Conservation (phyloP, 92 coral and sea anemone species). For the Phenganax marumi region DNA sequence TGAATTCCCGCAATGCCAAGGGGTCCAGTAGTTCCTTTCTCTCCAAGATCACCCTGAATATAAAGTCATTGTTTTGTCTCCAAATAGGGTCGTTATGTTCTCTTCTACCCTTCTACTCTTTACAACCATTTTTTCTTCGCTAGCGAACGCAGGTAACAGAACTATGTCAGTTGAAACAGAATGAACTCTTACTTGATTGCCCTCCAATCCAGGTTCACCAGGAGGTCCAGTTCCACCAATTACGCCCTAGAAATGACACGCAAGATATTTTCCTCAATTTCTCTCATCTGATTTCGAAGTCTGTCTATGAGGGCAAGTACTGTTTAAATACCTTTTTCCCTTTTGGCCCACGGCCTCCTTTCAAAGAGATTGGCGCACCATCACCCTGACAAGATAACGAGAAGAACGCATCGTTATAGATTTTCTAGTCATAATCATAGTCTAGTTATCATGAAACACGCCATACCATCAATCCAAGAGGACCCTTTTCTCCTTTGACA, state of each 20-base stretch:
- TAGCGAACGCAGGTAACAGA: no score
- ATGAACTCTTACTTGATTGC: slow-evolving; percentile 12
- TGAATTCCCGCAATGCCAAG: background rate
- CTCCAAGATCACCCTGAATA: slow-evolving; percentile 12
- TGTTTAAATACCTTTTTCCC: slow-evolving; percentile 24
- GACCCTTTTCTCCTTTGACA: slow-evolving; percentile 16
- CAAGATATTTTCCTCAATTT: background rate
- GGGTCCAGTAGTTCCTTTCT: slow-evolving; percentile 11
- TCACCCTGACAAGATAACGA: slow-evolving; percentile 8
- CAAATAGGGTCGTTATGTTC: background rate
- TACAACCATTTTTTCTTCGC: background rate
- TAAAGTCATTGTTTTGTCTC: background rate
- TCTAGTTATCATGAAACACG: background rate
- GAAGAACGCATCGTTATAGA: background rate
- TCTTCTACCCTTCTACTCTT: background rate
- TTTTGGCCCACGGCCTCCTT: slow-evolving; percentile 22
- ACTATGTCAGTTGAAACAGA: background rate
- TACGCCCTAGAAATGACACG: slow-evolving; percentile 8
- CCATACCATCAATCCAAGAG: slow-evolving; percentile 20
- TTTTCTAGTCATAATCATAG: background rate
- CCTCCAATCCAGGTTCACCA: background rate
- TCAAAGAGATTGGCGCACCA: slow-evolving; percentile 30
- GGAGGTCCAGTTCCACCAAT: slow-evolving; percentile 23
- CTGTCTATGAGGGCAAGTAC: no score
- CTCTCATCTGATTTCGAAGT: no score